These are phyloP conservation scores for Eucriotettix oculatus DNA, from an alignment of 2,888 invertebrate genomes.

Conservation along the genomic window DNA sequence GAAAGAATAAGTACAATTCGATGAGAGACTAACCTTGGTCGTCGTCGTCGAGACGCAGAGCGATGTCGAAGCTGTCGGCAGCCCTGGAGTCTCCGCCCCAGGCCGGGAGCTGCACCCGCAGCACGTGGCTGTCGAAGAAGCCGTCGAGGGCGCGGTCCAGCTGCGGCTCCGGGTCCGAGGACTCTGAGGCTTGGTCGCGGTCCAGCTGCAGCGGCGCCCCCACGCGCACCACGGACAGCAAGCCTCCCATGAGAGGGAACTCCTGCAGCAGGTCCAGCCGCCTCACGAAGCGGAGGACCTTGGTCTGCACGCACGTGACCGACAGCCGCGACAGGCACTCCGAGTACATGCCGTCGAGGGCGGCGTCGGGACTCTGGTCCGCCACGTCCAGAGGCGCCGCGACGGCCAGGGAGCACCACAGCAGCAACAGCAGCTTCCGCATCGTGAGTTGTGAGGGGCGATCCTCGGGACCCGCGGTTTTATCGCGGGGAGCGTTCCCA, in stretches of 20 bases:
- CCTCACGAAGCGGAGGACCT: slow-evolving; percentile 37
- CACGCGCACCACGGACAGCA: background rate
- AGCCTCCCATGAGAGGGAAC: background rate
- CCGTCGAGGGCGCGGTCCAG: slow-evolving; percentile 36
- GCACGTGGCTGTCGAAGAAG: slow-evolving; percentile 38
- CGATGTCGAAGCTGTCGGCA: slow-evolving; percentile 15
- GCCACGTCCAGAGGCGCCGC: background rate
- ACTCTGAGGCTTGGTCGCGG: background rate
- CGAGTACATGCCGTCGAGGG: slow-evolving; percentile 34
- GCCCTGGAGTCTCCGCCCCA: slow-evolving; percentile 14
- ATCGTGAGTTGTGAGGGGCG: too few species aligned
- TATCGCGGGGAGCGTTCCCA: too few species aligned
- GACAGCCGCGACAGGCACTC: slow-evolving; percentile 39
- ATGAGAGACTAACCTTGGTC: slow-evolving; percentile 8
- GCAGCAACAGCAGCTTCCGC: too few species aligned
- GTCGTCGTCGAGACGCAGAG: slow-evolving; percentile 16
- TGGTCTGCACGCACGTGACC: slow-evolving; percentile 37
- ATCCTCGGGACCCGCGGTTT: too few species aligned
- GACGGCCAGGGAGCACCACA: too few species aligned
- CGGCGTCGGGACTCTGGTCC: slow-evolving; percentile 19
- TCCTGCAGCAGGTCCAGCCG: slow-evolving; percentile 26
- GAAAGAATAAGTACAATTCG: too few species aligned
- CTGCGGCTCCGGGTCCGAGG: slow-evolving; percentile 20
- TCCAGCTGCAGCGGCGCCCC: background rate
- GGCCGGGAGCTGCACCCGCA: slow-evolving; percentile 21